phyloP scores from a whole-genome alignment of 2,888 invertebrate species.

The Ophion costatus region DNA sequence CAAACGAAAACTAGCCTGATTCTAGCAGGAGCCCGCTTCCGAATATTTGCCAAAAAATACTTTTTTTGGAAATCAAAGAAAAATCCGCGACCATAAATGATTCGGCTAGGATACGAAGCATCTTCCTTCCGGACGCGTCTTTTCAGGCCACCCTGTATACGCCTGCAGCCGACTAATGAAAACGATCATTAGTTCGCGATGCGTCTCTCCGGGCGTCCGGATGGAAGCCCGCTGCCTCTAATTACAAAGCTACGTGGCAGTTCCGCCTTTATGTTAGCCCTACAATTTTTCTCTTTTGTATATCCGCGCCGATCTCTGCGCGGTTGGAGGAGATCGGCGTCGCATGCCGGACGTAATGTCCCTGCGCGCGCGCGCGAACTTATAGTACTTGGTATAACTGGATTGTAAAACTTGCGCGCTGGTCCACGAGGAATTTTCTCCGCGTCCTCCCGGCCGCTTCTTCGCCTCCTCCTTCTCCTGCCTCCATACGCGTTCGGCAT shows the following conservation, averaged over 20 bases:
- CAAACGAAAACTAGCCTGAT: too few species aligned
- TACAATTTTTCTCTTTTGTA: conserved; percentile 51
- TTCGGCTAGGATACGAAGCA: too few species aligned
- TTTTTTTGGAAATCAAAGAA: too few species aligned
- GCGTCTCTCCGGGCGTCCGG: background rate
- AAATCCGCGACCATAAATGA: too few species aligned
- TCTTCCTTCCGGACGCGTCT: too few species aligned
- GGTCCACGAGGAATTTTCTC: conserved; percentile 39
- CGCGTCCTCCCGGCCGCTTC: conserved; percentile 19
- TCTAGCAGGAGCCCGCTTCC: too few species aligned
- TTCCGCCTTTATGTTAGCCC: conserved; percentile 55
- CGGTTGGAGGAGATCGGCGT: background rate
- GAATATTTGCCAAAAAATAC: too few species aligned
- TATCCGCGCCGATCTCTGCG: conserved; percentile 42
- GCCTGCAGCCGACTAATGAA: conserved; percentile 45
- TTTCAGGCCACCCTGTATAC: too few species aligned
- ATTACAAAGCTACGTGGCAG: conserved; percentile 65
- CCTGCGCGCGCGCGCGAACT: conserved; percentile 6
- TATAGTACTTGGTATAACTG: conserved; percentile 61
- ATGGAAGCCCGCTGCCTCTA: conserved; percentile 65
- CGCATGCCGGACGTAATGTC: conserved; percentile 35
- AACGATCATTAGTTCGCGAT: conserved; percentile 67
- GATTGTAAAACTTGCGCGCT: conserved; percentile 42
- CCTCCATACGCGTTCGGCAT: conserved; percentile 42
- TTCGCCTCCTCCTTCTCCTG: background rate